Percentiles rank a stretch among this genome's conserved stretches.
phyloP scores from a whole-genome alignment of 2,797 vertebrate species.

The Sus cebifrons region DNA sequence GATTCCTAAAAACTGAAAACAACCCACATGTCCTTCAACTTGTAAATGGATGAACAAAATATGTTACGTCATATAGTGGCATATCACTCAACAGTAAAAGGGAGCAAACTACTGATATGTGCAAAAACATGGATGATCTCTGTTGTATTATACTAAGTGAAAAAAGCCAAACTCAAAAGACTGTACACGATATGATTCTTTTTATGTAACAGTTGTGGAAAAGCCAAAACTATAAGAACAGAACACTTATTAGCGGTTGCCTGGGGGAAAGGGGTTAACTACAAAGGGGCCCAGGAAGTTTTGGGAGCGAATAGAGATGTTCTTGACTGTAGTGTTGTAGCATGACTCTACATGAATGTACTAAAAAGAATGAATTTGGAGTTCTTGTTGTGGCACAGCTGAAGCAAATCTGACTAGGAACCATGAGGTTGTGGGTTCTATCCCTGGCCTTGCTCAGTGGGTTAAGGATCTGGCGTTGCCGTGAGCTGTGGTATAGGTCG shows the following conservation, averaged over 20 bases:
- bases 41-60: conserved; percentile 12
- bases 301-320: neutral
- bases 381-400: no score
- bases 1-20: conserved; percentile 35
- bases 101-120: neutral
- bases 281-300: neutral
- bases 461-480: no score
- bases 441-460: no score
- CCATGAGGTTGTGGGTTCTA: no score
- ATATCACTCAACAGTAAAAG: conserved; percentile 20
- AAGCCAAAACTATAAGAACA: neutral
- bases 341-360: neutral
- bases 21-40: neutral
- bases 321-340: neutral
- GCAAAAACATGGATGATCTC: neutral
- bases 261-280: neutral
- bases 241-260: neutral
- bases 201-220: neutral
- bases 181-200: neutral
- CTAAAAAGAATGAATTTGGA: neutral
- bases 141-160: conserved; percentile 1
- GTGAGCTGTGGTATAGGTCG: no score
- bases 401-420: no score
- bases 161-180: neutral
- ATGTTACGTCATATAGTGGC: neutral